A percentile compares a stretch with the other conserved stretches of the same genome.
Evolutionary conservation across 2,888 invertebrate genomes (phyloP).

Genomic region (Cheiracanthium punctorium): DNA sequence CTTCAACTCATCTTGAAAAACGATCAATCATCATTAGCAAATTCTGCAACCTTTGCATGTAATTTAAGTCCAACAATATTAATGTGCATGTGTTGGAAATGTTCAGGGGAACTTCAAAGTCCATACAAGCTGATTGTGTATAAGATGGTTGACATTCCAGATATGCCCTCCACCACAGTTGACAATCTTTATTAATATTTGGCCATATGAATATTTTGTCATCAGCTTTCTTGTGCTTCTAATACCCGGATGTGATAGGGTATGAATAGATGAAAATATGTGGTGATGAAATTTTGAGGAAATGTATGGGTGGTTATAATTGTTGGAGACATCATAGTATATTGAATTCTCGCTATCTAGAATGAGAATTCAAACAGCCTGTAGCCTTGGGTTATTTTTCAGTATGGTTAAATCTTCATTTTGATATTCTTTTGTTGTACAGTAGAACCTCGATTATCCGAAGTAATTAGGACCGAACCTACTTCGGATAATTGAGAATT

Average conservation of each 20-base stretch:
- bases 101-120: neutral
- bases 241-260: constrained; percentile 14
- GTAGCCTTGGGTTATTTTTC: constrained; percentile 18
- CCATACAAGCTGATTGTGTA: neutral
- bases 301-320: constrained; percentile 8
- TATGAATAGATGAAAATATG: constrained; percentile 3
- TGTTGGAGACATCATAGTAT: constrained; percentile 20
- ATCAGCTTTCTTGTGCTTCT: constrained; percentile 10
- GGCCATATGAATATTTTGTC: constrained; percentile 32
- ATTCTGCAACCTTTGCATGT: constrained; percentile 16
- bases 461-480: no score
- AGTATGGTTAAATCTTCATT: constrained; percentile 24
- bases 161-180: constrained; percentile 18
- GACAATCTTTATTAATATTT: constrained; percentile 28
- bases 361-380: constrained; percentile 1
- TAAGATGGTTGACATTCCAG: neutral
- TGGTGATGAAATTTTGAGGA: neutral
- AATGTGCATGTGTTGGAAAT: neutral
- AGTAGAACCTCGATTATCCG: no score
- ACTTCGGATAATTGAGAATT: no score
- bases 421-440: no score
- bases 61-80: neutral
- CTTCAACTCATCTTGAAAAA: constrained; percentile 71
- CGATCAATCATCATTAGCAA: constrained; percentile 29
- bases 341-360: neutral